Evolutionary conservation across 1,140 invertebrate species (phyloP).

Genomic region (Babylonia areolata): DNA sequence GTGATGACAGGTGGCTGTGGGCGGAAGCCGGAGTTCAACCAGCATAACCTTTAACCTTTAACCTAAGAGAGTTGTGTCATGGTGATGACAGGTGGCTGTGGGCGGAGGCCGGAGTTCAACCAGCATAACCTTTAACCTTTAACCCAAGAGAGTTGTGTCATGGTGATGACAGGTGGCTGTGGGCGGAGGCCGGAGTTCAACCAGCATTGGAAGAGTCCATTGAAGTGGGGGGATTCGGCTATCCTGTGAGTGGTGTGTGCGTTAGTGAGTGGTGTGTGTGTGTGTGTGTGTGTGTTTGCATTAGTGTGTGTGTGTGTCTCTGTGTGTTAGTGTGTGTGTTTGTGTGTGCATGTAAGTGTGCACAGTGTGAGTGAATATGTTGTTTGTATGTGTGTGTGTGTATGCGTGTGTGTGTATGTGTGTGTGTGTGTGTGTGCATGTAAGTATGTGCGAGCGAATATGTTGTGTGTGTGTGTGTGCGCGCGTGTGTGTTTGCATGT

Average conservation of each 20-base stretch:
- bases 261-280: neutral
- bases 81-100: too few relatives aligned
- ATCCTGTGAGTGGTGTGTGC: constrained; percentile 75
- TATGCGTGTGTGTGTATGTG: neutral
- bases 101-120: too few relatives aligned
- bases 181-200: constrained; percentile 94
- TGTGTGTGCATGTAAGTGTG: neutral
- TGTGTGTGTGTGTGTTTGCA: neutral
- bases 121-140: too few relatives aligned
- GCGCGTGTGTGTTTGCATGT: too few relatives aligned
- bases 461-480: too few relatives aligned
- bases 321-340: neutral
- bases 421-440: neutral
- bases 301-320: neutral
- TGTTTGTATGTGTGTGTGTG: neutral
- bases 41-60: too few relatives aligned
- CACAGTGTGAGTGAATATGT: too few relatives aligned
- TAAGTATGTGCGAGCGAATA: too few relatives aligned
- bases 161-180: constrained; percentile 89
- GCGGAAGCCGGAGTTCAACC: too few relatives aligned
- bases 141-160: too few relatives aligned
- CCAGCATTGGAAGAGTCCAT: constrained; percentile 89
- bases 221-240: constrained; percentile 90
- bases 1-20: too few relatives aligned
- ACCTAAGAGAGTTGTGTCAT: too few relatives aligned